Evolutionary conservation across 2,113 vertebrate genomes (phyloP), one percentile per base, ranked within the genome.

Genomic region (Alouatta palliata): DNA sequence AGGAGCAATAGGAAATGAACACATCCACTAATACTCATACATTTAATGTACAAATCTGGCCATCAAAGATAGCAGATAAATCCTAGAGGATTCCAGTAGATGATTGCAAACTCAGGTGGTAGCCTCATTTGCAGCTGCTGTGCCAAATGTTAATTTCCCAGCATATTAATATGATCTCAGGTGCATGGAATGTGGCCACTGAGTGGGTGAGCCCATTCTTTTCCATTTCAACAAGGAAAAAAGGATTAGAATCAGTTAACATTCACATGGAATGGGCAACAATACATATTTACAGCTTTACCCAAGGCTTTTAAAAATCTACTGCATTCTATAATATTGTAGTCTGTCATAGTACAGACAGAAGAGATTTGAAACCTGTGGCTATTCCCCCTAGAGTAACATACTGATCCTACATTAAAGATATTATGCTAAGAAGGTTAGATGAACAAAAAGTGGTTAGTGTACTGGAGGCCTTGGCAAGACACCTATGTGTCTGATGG

Each of bases 31-130:
- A 71, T 64, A 61, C 32, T 76, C 47, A 90, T 84, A 35, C 12
- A 80, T 89, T 96, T 92, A 84, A 96, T 87, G 87, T 94, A 95
- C 14, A 96, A 64, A 52, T 95, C 61, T 97, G 68, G 58, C 83
- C 75, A 64, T 54, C 54, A 84, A 89, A 89, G 58, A 21, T 80
- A 79, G 27, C 81, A 68, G 40, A 82, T 89, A 40, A 83, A 25
- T 93, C n/a, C 27, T 93, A 87, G 68, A 83, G 75, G 58, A 88
- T 83, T 87, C 27, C 52, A 23, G 37, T 35, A 21, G 86, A 95
- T 35, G 30, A 25, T 1, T 54, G 79, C 54, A 87, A 85, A 85
- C 43, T 82, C 32, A 81, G 73, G 30, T 49, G 45, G 68, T 12
- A 73, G 23, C 77, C 52, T 20, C 37, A 45, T 32, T 58, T 66